Percentiles rank a stretch among this genome's conserved stretches.
Conservation (phyloP, 2,888 invertebrate species). For the Lepidonotus clava region DNA sequence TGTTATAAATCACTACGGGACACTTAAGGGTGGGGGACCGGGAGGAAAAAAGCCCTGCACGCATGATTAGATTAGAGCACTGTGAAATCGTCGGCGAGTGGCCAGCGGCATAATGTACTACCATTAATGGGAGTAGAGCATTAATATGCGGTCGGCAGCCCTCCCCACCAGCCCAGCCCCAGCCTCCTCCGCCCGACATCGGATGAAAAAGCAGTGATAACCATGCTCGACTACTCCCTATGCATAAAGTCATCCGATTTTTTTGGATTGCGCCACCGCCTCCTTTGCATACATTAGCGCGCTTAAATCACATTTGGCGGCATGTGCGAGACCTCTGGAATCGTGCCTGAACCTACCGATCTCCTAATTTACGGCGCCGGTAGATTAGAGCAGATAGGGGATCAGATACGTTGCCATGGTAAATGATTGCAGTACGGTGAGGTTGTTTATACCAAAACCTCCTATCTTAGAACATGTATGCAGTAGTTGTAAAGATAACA, state of each 20-base stretch:
- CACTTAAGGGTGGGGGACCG: background rate
- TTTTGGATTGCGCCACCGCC: background rate
- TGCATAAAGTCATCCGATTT: conserved; percentile 26
- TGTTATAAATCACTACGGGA: conserved; percentile 20
- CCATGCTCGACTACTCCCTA: background rate
- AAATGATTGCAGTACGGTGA: no score
- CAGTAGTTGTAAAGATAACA: no score
- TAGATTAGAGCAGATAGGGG: no score
- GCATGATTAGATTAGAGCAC: background rate
- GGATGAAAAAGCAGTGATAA: conserved; percentile 28
- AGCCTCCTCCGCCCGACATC: background rate
- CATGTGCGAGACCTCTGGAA: background rate
- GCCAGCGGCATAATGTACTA: background rate
- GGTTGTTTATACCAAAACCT: no score
- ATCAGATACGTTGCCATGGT: no score
- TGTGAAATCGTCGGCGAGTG: background rate
- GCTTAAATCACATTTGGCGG: conserved; percentile 2
- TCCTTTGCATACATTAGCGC: conserved; percentile 6
- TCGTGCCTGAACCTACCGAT: background rate
- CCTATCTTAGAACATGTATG: no score
- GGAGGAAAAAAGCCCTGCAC: background rate
- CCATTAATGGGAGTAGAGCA: conserved; percentile 12
- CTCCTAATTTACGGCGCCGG: no score
- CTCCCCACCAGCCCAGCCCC: background rate
- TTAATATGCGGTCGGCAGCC: conserved; percentile 17